Base-by-base conservation (phyloP, 2,113 vertebrate species). In the Vanacampus margaritifer region DNA sequence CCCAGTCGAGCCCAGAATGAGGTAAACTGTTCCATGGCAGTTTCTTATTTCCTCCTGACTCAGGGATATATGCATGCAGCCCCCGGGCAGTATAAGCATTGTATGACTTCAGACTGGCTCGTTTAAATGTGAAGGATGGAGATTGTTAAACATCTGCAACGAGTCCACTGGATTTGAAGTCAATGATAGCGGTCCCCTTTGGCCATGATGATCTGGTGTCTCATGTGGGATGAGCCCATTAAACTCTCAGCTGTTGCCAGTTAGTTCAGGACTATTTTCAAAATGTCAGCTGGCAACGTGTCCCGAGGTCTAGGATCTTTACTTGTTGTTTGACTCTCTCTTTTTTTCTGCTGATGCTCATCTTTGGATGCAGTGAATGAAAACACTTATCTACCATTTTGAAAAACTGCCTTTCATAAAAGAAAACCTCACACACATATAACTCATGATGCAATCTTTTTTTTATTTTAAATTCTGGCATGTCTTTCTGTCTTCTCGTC, bases 21-120 rank as follows among this genome's bases (percentile, higher is more conserved):
- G 84, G 84, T 90, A 85, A 91, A 79, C 84, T 87, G 71, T 88
- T 90, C 89, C 90, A 88, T 80, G 45, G 65, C 73, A 68, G 65
- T 82, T 81, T 65, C 73, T 70, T 35, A 67, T 86, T 87, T 86
- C 75, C 73, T 7, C 72, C 80, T 79, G 77, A 89, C 73, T 86
- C 82, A 87, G 86, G 78, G 59, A 84, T 80, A 86, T 84, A 51
- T 74, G 71, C 56, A 65, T 45, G 36, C 57, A 51, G 66, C 66
- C 37, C 74, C 59, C 66, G 72, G 64, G 62, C 74, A 65, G 72
- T 36, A 66, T 7, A 14, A 46, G 16, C 65, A 63, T 67, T 78
- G 68, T 50, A 24, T 17, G 43, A 41, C 60, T 45, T 67, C 70
- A 14, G 56, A 60, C 65, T 36, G 6, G 12, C 37, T n/a, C 19